Conservation (phyloP, 2,888 invertebrate species). For the Cryptus armator region DNA sequence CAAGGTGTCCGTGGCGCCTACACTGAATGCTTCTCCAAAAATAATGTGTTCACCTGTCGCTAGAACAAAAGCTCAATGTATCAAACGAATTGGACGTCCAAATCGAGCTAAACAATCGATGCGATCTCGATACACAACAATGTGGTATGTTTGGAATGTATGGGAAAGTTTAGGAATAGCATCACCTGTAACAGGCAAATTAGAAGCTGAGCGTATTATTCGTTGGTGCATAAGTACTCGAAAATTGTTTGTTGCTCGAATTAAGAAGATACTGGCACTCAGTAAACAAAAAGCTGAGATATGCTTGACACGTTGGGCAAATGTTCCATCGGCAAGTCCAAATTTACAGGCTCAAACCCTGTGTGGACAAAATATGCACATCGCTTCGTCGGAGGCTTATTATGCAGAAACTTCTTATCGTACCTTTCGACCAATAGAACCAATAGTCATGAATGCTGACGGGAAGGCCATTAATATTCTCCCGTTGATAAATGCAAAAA, state of each 20-base stretch:
- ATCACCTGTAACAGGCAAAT: neutral
- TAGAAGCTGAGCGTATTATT: constrained; percentile 21
- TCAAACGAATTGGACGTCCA: neutral
- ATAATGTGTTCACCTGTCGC: too few relatives aligned
- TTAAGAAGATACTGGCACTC: neutral
- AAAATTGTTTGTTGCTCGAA: neutral
- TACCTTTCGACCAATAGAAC: neutral
- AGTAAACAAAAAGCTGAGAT: constrained; percentile 9
- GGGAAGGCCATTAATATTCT: constrained; percentile 28
- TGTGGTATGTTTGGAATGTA: neutral
- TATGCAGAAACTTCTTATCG: neutral
- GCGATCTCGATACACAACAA: neutral
- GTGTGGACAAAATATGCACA: too few relatives aligned
- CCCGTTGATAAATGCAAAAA: constrained; percentile 12
- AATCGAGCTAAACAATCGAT: neutral
- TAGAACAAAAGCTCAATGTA: too few relatives aligned
- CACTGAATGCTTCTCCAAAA: too few relatives aligned
- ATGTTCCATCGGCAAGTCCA: neutral
- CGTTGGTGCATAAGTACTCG: constrained; percentile 4
- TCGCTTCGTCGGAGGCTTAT: too few relatives aligned
- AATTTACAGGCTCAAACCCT: neutral
- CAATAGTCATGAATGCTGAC: constrained; percentile 32
- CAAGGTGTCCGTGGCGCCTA: neutral
- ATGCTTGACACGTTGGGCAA: constrained; percentile 2
- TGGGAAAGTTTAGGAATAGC: neutral